Conservation (phyloP, 2,797 vertebrate genomes). For the Sebastes itinus region DNA sequence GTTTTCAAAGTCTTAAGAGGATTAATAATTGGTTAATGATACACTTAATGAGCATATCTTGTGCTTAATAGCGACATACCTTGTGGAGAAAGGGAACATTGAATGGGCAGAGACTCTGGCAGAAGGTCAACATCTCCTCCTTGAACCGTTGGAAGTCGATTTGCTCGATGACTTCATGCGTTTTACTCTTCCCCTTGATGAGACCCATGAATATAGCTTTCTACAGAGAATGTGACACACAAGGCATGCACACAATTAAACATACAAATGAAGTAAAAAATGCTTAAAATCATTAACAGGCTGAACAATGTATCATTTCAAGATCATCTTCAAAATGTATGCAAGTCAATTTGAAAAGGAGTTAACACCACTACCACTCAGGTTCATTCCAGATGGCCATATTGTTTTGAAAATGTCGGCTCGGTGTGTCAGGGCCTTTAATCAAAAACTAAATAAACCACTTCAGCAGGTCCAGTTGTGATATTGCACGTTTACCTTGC, state of each 20-base stretch:
- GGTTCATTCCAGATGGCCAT: too few relatives aligned
- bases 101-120: conserved; percentile 53
- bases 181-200: conserved; percentile 54
- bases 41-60: neutral
- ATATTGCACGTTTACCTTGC: neutral
- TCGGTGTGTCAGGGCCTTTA: neutral
- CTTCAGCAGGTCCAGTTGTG: neutral
- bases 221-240: conserved; percentile 38
- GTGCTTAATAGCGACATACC: conserved; percentile 48
- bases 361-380: neutral
- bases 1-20: neutral
- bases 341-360: neutral
- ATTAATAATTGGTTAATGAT: neutral
- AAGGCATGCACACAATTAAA: neutral
- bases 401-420: too few relatives aligned
- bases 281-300: neutral
- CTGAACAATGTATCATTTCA: neutral
- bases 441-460: neutral
- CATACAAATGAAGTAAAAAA: too few relatives aligned
- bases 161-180: conserved; percentile 63
- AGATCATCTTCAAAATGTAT: neutral
- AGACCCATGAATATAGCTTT: conserved; percentile 65
- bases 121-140: conserved; percentile 75
- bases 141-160: conserved; percentile 70
- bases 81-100: conserved; percentile 72